Conservation (phyloP, 2,888 invertebrate genomes). For the Cremastinae sp. region DNA sequence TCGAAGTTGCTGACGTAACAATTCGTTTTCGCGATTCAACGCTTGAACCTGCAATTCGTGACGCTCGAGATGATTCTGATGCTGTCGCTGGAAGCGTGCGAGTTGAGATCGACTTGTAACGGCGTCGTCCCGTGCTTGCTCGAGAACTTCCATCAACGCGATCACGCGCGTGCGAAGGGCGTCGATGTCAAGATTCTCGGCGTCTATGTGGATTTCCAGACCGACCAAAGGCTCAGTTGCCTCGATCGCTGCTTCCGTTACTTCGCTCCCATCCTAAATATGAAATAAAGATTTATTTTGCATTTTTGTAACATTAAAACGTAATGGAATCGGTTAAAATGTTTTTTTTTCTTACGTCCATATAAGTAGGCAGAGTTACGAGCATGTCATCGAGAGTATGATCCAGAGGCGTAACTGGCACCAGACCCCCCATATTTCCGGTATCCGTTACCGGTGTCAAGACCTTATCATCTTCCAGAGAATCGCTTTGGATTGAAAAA, state of each 20-base stretch:
- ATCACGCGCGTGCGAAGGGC: slow-evolving; percentile 71
- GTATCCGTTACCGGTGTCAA: slow-evolving; percentile 76
- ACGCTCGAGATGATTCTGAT: slow-evolving; percentile 77
- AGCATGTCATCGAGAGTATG: slow-evolving; percentile 76
- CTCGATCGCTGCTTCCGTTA: slow-evolving; percentile 75
- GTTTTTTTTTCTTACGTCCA: slow-evolving; percentile 73
- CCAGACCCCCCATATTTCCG: slow-evolving; percentile 75
- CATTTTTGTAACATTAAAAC: too few species aligned
- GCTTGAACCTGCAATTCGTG: slow-evolving; percentile 82
- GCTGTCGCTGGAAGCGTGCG: slow-evolving; percentile 76
- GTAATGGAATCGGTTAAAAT: too few species aligned
- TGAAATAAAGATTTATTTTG: too few species aligned
- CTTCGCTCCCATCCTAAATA: slow-evolving; percentile 72
- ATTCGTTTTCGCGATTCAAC: slow-evolving; percentile 89
- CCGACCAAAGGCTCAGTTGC: slow-evolving; percentile 73
- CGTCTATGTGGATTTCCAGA: slow-evolving; percentile 67
- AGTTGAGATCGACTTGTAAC: slow-evolving; percentile 74
- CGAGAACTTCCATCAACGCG: slow-evolving; percentile 74
- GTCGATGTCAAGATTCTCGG: slow-evolving; percentile 71
- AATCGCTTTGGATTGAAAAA: slow-evolving; percentile 46
- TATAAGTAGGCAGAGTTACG: slow-evolving; percentile 76
- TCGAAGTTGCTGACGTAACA: slow-evolving; percentile 90
- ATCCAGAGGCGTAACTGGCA: slow-evolving; percentile 77
- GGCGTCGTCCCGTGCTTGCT: slow-evolving; percentile 77
- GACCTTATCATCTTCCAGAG: slow-evolving; percentile 73